Base-by-base conservation (phyloP, 2,113 vertebrate species). In the Tychaedon coryphoeus region DNA sequence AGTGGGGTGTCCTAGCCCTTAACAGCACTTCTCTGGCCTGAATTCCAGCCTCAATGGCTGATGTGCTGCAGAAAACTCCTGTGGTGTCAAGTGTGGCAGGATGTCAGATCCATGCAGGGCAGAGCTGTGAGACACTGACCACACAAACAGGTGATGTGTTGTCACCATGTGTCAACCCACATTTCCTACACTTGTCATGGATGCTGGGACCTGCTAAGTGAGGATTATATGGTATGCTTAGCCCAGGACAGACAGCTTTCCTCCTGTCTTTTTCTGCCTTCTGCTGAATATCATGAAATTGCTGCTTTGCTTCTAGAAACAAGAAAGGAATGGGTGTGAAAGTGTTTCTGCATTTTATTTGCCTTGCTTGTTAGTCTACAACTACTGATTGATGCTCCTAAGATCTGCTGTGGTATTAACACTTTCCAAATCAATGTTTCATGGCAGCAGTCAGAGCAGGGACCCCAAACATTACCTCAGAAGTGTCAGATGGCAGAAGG, bases 401-500 rank as follows among this genome's bases (percentile, higher is more conserved):
- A 82, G 12, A 9, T 5, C 36, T 8, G 14, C 5, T 47, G 31
- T 70, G 57, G 4, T 20, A 20, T 43, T 34, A 17, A 3, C 43
- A 75, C 34, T 79, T 77, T 33, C 36, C 33, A 72, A 50, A 12
- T 2, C 7, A 40, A 17, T 10, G 33, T 54, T 67, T 57, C 33
- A 20, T 7, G n/a, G 48, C 20, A 66, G 25, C 12, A 33, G 7
- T 13, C 38, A 65, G 33, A 77, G 57, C 67, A 62, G 24, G 13
- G 8, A 64, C 8, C 9, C 31, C 57, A 31, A 1, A n/a, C 34
- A 96, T 97, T 97, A 99, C 99, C 98, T 98, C 56, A 99, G 97
- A 5, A 97, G 93, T 53, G 93, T 97, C 62, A 99, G 96, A 38
- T 96, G 93, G 8, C 45, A 72, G 48, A 99, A 93, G 73, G 26